Evolutionary conservation across 1,140 invertebrate genomes (phyloP).

Genomic region (Oedothorax gibbosus): DNA sequence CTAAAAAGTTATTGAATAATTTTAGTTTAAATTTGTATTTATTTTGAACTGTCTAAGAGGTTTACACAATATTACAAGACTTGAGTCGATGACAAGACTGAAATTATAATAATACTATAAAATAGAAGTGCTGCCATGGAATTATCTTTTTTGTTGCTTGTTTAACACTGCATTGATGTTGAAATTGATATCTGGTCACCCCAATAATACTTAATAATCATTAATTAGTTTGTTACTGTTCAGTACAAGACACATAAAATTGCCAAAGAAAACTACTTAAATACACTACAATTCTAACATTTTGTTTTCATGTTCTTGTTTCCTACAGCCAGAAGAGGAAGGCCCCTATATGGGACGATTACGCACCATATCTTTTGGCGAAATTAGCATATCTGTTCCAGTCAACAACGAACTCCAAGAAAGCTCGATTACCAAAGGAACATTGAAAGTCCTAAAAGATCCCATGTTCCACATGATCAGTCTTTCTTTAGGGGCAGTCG

Average conservation of each 20-base stretch:
- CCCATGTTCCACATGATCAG: slow-evolving; percentile 60
- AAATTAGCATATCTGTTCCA: slow-evolving; percentile 11
- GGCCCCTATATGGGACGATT: background rate
- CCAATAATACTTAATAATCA: background rate
- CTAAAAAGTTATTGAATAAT: no score
- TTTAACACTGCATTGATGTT: background rate
- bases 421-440: slow-evolving; percentile 12
- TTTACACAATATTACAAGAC: no score
- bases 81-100: no score
- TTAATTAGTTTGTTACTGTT: background rate
- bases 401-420: background rate
- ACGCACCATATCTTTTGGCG: slow-evolving; percentile 6
- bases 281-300: background rate
- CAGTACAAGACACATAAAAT: background rate
- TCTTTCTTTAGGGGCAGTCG: slow-evolving; percentile 19
- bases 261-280: background rate
- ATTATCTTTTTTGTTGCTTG: background rate
- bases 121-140: background rate
- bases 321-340: background rate
- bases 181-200: background rate
- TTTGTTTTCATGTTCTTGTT: background rate
- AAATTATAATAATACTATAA: background rate
- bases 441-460: slow-evolving; percentile 13
- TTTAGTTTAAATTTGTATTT: no score
- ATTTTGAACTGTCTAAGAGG: no score